Evolutionary conservation across 2,113 vertebrate genomes (phyloP).

Genomic region (Neoarius graeffei): DNA sequence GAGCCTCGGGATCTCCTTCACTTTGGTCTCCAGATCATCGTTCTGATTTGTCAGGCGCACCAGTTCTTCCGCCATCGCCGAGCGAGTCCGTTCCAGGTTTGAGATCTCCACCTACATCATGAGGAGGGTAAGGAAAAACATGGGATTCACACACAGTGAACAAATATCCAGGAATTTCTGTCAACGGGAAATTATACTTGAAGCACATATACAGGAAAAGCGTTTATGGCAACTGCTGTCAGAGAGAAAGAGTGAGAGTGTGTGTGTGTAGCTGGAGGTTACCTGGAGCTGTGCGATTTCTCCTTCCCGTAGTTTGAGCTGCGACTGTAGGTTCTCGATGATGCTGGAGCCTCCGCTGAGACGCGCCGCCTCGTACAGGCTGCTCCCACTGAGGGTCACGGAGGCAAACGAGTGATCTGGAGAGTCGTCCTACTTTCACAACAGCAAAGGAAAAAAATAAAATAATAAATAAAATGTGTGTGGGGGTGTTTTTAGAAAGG

Average conservation of each 20-base stretch:
- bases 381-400: constrained; percentile 81
- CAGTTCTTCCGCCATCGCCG: constrained; percentile 92
- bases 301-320: constrained; percentile 92
- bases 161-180: not conserved
- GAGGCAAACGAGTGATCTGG: constrained; percentile 83
- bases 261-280: constrained; percentile 25
- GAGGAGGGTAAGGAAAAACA: not conserved
- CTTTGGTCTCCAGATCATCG: constrained; percentile 92
- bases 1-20: constrained; percentile 88
- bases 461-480: not conserved
- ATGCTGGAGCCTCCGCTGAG: constrained; percentile 94
- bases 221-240: not conserved
- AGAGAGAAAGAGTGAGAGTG: not conserved
- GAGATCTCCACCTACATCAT: constrained; percentile 86
- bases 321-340: constrained; percentile 94
- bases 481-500: not conserved
- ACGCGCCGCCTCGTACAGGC: constrained; percentile 89
- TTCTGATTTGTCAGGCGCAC: constrained; percentile 94
- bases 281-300: constrained; percentile 96
- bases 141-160: not conserved
- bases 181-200: not conserved
- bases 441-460: not conserved
- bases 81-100: constrained; percentile 88
- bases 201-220: not conserved
- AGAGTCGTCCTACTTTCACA: constrained; percentile 79